Evolutionary conservation across 2,113 vertebrate species (phyloP), one percentile per base, ranked within the genome.

Genomic region (Scomber japonicus): DNA sequence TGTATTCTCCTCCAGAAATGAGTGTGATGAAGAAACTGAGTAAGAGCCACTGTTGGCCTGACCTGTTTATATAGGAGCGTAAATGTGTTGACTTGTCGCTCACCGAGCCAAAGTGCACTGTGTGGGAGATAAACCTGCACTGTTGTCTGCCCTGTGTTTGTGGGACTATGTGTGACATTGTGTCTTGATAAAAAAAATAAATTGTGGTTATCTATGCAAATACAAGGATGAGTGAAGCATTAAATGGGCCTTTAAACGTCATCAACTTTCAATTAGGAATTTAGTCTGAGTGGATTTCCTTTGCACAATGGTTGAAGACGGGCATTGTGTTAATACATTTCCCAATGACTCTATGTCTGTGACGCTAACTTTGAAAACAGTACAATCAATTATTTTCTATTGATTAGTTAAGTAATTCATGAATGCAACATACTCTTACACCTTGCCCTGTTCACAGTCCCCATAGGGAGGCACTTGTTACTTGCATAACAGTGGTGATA

Each of bases 81-180:
- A 51, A 62, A 90, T 80, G 84, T 92, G 88, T 94, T 92, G 91
- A 94, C 92, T 88, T 92, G 87, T 91, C 54, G 74, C 51, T 81
- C 84, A 66, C 62, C 24, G 89, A 90, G 92, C 87, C 93, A 96
- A 96, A 95, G 95, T 94, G 89, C 94, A 95, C 70, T 82, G 19
- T 21, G 71, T 50, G 59, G 50, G 72, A 91, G 93, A 95, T 95
- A 95, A 94, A 90, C 86, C 55, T 15, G 15, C 7, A 21, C 46
- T 79, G 80, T 84, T 77, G 71, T 61, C 68, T 5, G 30, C 11
- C 54, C 15, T 85, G 59, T 45, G 75, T n/a, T 71, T 77, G 46
- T 19, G 30, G n/a, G 46, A 71, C 17, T 49, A 6, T 69, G 63
- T 80, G 61, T 53, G 64, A 60, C 60, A 75, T 51, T 82, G 62